phyloP scores from a whole-genome alignment of 2,797 vertebrate species.

The Serranus cabrilla region DNA sequence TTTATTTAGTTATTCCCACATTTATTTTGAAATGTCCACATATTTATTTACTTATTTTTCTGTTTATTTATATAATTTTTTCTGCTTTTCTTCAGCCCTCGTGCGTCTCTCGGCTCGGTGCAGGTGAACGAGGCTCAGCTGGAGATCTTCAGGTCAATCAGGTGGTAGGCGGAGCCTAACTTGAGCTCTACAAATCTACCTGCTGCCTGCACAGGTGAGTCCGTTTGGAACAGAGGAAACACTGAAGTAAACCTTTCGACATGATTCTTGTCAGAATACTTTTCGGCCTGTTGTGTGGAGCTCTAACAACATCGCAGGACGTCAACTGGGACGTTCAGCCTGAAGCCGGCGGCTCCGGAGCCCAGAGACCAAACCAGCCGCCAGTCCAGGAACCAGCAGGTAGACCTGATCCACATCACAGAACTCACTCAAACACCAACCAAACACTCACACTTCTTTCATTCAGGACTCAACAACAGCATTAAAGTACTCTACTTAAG shows the following conservation, averaged over 20 bases:
- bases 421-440: too few species aligned
- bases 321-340: neutral
- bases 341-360: neutral
- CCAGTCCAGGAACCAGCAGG: slow-evolving; percentile 23
- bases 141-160: slow-evolving; percentile 45
- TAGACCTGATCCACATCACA: neutral
- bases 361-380: neutral
- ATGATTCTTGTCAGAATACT: fast-evolving
- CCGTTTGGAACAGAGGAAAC: neutral
- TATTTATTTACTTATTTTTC: too few species aligned
- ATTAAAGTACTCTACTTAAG: too few species aligned
- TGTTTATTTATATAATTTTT: too few species aligned
- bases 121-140: slow-evolving; percentile 42
- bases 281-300: slow-evolving; percentile 10
- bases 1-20: too few species aligned
- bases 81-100: too few species aligned
- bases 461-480: too few species aligned
- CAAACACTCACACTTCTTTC: too few species aligned
- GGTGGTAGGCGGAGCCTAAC: slow-evolving; percentile 35
- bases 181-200: slow-evolving; percentile 23
- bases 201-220: neutral
- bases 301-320: neutral
- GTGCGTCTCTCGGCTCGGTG: neutral
- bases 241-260: too few species aligned
- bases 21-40: too few species aligned